These are phyloP conservation scores for Ptychochromis oligacanthus DNA, from an alignment of 2,113 vertebrate genomes.

Conservation along the genomic window DNA sequence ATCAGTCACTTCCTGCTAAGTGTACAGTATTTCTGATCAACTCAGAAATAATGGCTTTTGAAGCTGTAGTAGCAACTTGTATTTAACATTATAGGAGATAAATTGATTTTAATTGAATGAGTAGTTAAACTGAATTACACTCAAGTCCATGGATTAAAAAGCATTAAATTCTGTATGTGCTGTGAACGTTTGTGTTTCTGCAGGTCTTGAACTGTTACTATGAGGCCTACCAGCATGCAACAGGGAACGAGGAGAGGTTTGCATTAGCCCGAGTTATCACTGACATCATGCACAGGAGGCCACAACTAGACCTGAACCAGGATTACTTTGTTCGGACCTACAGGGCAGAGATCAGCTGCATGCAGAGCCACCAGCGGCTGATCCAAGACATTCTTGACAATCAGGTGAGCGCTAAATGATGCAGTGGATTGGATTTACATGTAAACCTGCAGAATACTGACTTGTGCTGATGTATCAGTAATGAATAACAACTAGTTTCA, in stretches of 20 bases:
- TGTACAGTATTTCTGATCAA: not conserved
- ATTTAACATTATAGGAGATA: not conserved
- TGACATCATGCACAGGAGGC: slow-evolving; percentile 73
- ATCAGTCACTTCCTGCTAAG: not conserved
- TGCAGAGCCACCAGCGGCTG: slow-evolving; percentile 78
- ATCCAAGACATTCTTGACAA: slow-evolving; percentile 68
- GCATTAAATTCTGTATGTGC: not conserved
- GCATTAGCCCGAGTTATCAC: slow-evolving; percentile 76
- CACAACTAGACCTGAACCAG: slow-evolving; percentile 76
- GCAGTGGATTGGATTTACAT: not conserved
- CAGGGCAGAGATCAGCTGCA: slow-evolving; percentile 69
- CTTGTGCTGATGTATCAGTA: too few relatives aligned
- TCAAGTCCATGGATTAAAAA: not conserved
- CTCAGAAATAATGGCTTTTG: not conserved
- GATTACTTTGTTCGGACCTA: slow-evolving; percentile 76
- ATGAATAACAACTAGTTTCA: not conserved
- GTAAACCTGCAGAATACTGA: not conserved
- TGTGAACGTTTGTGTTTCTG: not conserved
- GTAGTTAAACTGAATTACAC: too few relatives aligned
- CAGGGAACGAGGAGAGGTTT: slow-evolving; percentile 78
- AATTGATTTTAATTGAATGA: not conserved
- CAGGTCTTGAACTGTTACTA: slow-evolving; percentile 83
- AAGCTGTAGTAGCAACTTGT: not conserved
- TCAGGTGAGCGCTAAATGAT: slow-evolving; percentile 68
- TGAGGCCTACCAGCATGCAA: slow-evolving; percentile 80